Evolutionary conservation across 2,113 vertebrate genomes (phyloP), one percentile per base, ranked within the genome.

Genomic region (Atrichornis clamosus): DNA sequence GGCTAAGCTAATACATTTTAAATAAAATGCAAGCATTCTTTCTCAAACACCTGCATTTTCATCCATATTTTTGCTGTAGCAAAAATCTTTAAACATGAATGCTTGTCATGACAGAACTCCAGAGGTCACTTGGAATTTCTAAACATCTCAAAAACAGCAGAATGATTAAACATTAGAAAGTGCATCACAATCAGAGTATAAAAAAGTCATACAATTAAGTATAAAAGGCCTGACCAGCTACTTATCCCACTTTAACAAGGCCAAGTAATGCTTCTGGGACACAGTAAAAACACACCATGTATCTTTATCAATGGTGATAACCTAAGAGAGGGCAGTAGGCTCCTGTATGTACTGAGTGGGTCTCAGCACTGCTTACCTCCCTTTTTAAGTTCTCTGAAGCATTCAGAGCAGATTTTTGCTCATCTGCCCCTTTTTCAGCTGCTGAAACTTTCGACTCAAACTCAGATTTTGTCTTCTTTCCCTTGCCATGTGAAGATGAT

Each of bases 401-500:
- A 94, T 98, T 98, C 81, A 98, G 84, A 69, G 97, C 72, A 94
- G 98, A 97, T 77, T 98, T 98, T 49, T 96, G 96, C 77, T 97
- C 94, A 73, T 95, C 79, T 41, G 65, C 35, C 28, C 82, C 84
- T 53, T 98, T 96, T 80, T 98, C 96, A 90, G 91, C 39, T 68
- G 96, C 75, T 87, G 98, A 90, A 93, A 97, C 97, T 87, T 98
- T 97, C 2, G 97, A 89, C 59, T 98, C 98, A 93, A 97, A 98
- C 85, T 98, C 98, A 39, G 98, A 97, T 80, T 98, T 98, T 79
- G 98, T 98, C 92, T 92, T 97, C 92, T 98, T 98, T 91, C 97
- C 98, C 90, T 98, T 98, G 87, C 97, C 96, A 78, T 97, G 98
- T 32, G 98, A 97, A 92, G 98, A 97, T 26, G 98, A 98, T 73